These are phyloP conservation scores for Tetragonisca angustula DNA, from an alignment of 2,888 invertebrate genomes.

Conservation along the genomic window DNA sequence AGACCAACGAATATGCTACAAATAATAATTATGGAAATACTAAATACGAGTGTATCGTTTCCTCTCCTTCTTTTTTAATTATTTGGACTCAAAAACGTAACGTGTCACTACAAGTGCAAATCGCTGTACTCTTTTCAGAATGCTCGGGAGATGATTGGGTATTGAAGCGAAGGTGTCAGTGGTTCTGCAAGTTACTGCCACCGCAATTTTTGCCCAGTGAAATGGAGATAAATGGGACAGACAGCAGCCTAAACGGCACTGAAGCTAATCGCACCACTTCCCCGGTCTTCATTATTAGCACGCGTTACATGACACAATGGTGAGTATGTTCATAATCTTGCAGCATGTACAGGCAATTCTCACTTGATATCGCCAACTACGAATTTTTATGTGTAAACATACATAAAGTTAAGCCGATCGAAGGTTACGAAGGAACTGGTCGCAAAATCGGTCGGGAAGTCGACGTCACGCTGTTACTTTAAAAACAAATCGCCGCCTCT, in stretches of 20 bases:
- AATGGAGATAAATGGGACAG: constrained; percentile 79
- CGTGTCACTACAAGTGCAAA: background rate
- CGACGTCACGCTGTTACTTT: too few relatives aligned
- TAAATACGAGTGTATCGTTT: too few relatives aligned
- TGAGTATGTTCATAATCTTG: constrained; percentile 82
- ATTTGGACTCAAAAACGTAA: background rate
- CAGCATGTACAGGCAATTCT: background rate
- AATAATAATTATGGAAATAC: too few relatives aligned
- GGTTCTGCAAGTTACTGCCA: constrained; percentile 68
- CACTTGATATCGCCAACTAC: background rate
- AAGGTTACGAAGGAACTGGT: background rate
- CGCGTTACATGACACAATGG: constrained; percentile 92
- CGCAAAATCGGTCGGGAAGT: background rate
- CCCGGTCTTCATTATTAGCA: constrained; percentile 90
- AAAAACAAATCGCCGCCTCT: background rate
- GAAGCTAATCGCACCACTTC: constrained; percentile 88
- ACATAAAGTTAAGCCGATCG: background rate
- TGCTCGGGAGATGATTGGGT: constrained; percentile 73
- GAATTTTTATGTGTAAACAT: too few relatives aligned
- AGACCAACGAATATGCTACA: too few relatives aligned
- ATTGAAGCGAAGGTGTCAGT: constrained; percentile 66
- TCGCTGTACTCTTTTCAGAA: constrained; percentile 64
- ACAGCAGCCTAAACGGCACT: constrained; percentile 82
- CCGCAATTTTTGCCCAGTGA: constrained; percentile 61
- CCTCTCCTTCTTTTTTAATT: background rate